Base-by-base conservation (phyloP, 1,140 invertebrate genomes). In the Brachionus asplanchnoidis region DNA sequence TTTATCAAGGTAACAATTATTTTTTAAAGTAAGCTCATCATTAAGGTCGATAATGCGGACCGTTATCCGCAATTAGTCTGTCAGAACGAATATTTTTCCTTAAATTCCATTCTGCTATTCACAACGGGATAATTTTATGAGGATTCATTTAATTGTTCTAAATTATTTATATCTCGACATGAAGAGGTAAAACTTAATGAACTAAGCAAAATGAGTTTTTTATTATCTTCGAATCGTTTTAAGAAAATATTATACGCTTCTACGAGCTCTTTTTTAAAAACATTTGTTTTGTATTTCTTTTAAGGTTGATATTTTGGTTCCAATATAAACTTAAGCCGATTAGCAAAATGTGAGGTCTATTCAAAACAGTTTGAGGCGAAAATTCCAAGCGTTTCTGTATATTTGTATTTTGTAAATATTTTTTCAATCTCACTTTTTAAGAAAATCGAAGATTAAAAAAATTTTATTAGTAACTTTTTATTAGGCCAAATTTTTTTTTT, bases 91-190 rank as follows among this genome's bases (percentile, higher is more conserved):
- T n/a, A 53, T 53, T 17, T 14, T n/a, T 36, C n/a, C n/a, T 44
- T 53, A 26, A 77, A 50, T 77, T 77, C 73, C 44, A 77, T 77
- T 77, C 44, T 46, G 20, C 20, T 36, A 77, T 36, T 77, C 73
- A 77, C 73, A 36, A 77, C 73, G 73, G 73, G 73, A 77, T 77
- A 77, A 77, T 77, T 77, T 77, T 46, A 12, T 23, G 11, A 50
- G 73, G 73, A 50, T 77, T 77, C 73, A 77, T 50, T 77, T 77
- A 77, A 77, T 77, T 50, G 73, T 73, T 73, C 73, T 77, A 50
- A 50, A 50, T 77, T 50, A 26, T 50, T 77, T 77, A 14, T 28
- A 46, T 26, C 23, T 50, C 46, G 9, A 77, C 46, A 26, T 26
- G 17, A 50, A 46, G 73, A 77, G 46, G 46, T 50, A 77, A 77